Percentiles rank a stretch among this genome's conserved stretches.
Evolutionary conservation across 2,113 vertebrate species (phyloP).

Genomic region (Steatornis caripensis): DNA sequence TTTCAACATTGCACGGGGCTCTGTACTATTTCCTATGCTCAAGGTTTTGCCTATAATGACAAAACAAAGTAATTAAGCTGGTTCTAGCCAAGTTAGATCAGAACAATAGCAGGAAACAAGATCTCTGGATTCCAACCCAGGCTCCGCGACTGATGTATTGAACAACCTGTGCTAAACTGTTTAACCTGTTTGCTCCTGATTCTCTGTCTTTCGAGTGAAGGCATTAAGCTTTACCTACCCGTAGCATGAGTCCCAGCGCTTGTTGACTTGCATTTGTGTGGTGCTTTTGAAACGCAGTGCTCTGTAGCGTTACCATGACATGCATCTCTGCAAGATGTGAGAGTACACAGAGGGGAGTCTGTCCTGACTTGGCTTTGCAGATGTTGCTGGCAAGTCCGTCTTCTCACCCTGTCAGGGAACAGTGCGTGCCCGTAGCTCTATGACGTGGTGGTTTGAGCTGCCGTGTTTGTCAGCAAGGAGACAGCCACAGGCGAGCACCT

Average conservation of each 20-base stretch:
- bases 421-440: accelerated
- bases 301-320: accelerated
- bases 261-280: not conserved
- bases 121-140: not conserved
- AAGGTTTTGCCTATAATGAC: not conserved
- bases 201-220: not conserved
- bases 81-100: not conserved
- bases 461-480: not conserved
- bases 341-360: accelerated
- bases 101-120: not conserved
- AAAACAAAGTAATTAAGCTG: constrained; percentile 6
- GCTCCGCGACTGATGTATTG: not conserved
- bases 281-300: accelerated
- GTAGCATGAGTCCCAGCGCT: accelerated
- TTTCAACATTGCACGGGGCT: not conserved
- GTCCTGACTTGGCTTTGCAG: not conserved
- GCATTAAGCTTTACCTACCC: not conserved
- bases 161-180: not conserved
- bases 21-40: not conserved
- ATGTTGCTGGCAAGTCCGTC: not conserved
- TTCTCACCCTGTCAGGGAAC: not conserved
- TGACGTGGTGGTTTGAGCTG: not conserved
- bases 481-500: not conserved
- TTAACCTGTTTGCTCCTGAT: not conserved
- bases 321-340: not conserved